Percentiles rank a stretch among this genome's conserved stretches.
phyloP scores from a whole-genome alignment of 2,888 invertebrate species.

The Ophonus ardosiacus region DNA sequence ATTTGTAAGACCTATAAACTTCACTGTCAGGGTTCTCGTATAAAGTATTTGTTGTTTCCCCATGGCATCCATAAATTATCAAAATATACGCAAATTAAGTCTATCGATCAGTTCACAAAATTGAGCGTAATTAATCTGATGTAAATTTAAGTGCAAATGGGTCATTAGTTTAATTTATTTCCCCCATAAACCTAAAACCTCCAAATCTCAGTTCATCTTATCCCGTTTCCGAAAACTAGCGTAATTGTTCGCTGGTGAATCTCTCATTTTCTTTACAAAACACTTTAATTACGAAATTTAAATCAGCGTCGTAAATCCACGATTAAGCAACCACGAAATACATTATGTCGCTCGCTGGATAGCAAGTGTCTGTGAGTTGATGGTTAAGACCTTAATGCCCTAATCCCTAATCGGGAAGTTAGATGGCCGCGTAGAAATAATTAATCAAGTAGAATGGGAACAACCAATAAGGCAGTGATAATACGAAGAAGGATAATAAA shows the following conservation, averaged over 20 bases:
- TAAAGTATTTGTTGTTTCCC: neutral
- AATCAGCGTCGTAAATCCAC: constrained; percentile 54
- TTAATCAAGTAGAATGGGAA: constrained; percentile 52
- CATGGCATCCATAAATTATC: neutral
- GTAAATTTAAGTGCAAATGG: constrained; percentile 23
- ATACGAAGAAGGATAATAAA: constrained; percentile 1
- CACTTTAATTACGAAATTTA: constrained; percentile 61
- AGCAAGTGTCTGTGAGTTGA: neutral
- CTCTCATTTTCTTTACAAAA: constrained; percentile 48
- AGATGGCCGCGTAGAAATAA: constrained; percentile 55
- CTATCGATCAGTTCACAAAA: constrained; percentile 14
- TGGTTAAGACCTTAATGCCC: constrained; percentile 45
- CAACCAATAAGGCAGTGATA: constrained; percentile 5
- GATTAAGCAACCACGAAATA: constrained; percentile 60
- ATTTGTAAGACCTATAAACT: no score
- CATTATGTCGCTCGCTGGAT: constrained; percentile 35
- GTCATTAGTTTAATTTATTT: constrained; percentile 32
- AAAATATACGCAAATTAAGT: neutral
- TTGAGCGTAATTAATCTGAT: neutral
- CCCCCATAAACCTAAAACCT: constrained; percentile 16
- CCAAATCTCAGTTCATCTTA: neutral
- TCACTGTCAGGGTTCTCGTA: no score
- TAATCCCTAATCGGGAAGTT: constrained; percentile 55
- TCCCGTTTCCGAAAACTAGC: constrained; percentile 26
- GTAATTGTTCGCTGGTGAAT: constrained; percentile 35